These are phyloP conservation scores for Numenius phaeopus DNA, from an alignment of 2,797 vertebrate species.

Conservation along the genomic window DNA sequence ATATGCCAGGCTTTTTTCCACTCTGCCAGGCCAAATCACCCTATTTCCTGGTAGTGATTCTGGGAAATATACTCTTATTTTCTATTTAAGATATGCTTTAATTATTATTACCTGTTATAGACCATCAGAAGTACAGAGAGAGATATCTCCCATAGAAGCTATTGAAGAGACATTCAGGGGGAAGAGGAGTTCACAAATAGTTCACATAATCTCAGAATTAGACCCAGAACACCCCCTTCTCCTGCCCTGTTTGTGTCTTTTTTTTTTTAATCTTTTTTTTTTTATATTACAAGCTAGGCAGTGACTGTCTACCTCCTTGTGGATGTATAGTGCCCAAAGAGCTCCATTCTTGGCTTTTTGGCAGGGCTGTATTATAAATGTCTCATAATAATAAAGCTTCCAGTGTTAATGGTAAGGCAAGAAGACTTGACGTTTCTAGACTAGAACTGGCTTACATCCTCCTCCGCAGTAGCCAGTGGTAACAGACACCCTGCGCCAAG, in stretches of 20 bases:
- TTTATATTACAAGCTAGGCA: not conserved
- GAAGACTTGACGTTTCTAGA: constrained; percentile 22
- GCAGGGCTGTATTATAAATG: not conserved
- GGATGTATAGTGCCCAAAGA: not conserved
- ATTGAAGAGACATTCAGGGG: not conserved
- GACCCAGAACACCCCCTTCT: not conserved
- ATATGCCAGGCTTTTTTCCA: not conserved
- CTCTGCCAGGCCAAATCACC: not conserved
- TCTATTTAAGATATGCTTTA: not conserved
- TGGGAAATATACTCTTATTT: not conserved
- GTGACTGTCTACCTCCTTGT: not conserved
- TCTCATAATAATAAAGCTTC: not conserved
- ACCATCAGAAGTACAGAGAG: not conserved
- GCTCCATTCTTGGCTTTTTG: not conserved
- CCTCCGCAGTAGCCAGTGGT: constrained; percentile 49
- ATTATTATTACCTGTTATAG: not conserved
- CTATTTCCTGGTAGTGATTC: not conserved
- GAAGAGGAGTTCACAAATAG: not conserved
- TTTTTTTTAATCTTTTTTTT: not conserved
- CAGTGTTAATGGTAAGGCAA: constrained; percentile 25
- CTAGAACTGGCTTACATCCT: constrained; percentile 32
- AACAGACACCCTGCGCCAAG: constrained; percentile 26
- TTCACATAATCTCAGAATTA: not conserved
- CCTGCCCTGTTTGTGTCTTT: not conserved
- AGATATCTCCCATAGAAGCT: not conserved